A percentile compares a stretch with the other conserved stretches of the same genome.
phyloP scores from a whole-genome alignment of 2,888 invertebrate genomes.

The Synergus gifuensis region DNA sequence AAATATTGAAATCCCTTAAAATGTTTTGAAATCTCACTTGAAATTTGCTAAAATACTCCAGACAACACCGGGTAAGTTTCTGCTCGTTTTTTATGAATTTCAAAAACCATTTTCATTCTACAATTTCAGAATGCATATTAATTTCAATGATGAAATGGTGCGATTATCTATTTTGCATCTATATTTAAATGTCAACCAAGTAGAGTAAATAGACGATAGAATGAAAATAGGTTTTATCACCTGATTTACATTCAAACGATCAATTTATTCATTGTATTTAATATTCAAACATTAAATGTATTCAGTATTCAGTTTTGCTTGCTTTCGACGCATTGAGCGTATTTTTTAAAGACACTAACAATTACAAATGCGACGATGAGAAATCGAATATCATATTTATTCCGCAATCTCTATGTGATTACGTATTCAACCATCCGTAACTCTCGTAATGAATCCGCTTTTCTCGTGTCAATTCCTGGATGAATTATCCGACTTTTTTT shows the following conservation, averaged over 20 bases:
- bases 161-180: not conserved
- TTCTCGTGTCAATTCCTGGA: constrained; percentile 48
- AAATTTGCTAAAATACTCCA: too few relatives aligned
- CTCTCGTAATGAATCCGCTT: constrained; percentile 8
- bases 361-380: not conserved
- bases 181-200: not conserved
- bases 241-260: constrained; percentile 19
- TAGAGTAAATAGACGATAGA: not conserved
- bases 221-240: not conserved
- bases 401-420: not conserved
- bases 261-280: constrained; percentile 11
- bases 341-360: not conserved
- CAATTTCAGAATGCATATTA: not conserved
- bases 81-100: too few relatives aligned
- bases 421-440: not conserved
- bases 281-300: constrained; percentile 6
- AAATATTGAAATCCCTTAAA: too few relatives aligned
- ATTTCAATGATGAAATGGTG: not conserved
- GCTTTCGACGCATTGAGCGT: not conserved
- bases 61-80: too few relatives aligned
- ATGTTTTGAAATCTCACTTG: too few relatives aligned
- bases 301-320: constrained; percentile 5
- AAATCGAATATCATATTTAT: not conserved
- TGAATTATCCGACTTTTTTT: constrained; percentile 47
- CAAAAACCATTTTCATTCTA: not conserved